Evolutionary conservation across 1,140 invertebrate species (phyloP).

Genomic region (Carcinoscorpius rotundicauda): DNA sequence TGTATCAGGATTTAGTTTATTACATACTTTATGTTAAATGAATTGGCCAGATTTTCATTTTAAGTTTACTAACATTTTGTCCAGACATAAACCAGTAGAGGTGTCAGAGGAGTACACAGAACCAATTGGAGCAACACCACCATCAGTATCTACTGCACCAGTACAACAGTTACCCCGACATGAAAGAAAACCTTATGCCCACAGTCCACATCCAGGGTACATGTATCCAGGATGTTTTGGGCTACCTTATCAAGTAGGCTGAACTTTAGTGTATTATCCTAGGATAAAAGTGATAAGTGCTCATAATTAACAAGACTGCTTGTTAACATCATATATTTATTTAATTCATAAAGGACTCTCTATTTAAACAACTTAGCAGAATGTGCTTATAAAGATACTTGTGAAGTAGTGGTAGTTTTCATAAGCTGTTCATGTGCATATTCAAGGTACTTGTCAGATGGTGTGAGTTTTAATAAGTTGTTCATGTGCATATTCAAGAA

Average conservation of each 20-base stretch:
- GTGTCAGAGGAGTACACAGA: constrained; percentile 7
- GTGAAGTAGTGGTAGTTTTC: no score
- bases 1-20: no score
- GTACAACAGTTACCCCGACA: constrained; percentile 4
- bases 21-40: no score
- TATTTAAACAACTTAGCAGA: not conserved
- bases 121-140: constrained; percentile 13
- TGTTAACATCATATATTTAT: constrained; percentile 1
- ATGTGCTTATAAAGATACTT: not conserved
- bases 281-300: not conserved
- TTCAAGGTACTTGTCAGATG: not conserved
- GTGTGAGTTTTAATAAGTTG: no score
- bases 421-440: not conserved
- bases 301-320: not conserved
- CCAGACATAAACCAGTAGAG: constrained; percentile 1
- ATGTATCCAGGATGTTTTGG: constrained; percentile 12
- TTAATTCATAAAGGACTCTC: not conserved
- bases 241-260: constrained; percentile 18
- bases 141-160: constrained; percentile 10
- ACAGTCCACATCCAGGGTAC: not conserved
- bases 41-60: not conserved
- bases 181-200: constrained; percentile 5
- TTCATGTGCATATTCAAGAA: no score
- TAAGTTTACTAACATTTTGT: not conserved
- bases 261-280: constrained; percentile 1